Conservation (phyloP, 2,113 vertebrate genomes). For the Scolopax mira region DNA sequence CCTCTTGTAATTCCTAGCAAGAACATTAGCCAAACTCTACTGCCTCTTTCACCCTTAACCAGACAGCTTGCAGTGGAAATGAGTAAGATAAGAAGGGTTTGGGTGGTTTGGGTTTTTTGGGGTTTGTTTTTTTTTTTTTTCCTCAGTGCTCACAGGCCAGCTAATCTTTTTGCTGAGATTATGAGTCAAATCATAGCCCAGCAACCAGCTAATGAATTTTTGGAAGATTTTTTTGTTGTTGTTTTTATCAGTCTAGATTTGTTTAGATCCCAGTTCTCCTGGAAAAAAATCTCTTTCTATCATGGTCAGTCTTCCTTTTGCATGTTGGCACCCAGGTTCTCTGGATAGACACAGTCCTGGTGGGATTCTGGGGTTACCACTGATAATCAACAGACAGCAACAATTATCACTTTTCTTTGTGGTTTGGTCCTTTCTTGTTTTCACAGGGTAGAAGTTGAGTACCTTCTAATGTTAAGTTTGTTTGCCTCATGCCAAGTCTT, state of each 20-base stretch:
- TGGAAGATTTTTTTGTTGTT: neutral
- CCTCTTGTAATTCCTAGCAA: neutral
- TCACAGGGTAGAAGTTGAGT: neutral
- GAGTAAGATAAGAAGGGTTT: neutral
- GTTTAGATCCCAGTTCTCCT: neutral
- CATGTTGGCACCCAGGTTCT: fast-evolving
- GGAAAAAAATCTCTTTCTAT: neutral
- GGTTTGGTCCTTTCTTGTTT: neutral
- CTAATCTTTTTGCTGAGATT: neutral
- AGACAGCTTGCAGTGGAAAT: neutral
- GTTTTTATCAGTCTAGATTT: neutral
- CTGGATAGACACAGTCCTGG: neutral
- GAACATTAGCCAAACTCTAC: neutral
- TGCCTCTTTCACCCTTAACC: neutral
- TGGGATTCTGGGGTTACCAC: neutral
- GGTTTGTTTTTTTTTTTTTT: neutral
- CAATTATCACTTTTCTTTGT: neutral
- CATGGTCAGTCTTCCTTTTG: neutral
- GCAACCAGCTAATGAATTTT: neutral
- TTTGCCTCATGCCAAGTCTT: neutral
- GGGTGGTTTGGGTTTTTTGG: neutral
- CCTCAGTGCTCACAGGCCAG: neutral
- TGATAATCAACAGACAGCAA: neutral
- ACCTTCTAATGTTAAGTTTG: neutral
- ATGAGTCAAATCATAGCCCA: neutral